A percentile compares a stretch with the other conserved stretches of the same genome.
Conservation (phyloP, 2,888 invertebrate genomes). For the Drosophila putrida region DNA sequence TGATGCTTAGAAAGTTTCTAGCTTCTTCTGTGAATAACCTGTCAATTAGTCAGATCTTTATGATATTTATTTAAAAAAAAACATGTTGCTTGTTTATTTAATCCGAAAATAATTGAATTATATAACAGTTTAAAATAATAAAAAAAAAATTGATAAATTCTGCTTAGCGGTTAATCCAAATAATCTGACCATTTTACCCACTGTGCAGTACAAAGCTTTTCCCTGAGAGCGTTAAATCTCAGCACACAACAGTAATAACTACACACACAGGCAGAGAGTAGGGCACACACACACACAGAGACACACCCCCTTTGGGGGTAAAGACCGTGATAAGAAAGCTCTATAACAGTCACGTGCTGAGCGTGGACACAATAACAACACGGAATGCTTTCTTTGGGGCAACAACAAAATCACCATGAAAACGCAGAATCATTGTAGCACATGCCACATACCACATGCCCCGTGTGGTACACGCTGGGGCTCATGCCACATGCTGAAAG, state of each 20-base stretch:
- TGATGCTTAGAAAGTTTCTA: no score
- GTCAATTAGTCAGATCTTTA: no score
- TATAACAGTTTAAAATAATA: no score
- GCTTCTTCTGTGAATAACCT: no score
- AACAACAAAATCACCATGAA: constrained; percentile 56
- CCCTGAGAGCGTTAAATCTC: constrained; percentile 29
- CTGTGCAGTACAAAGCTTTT: constrained; percentile 34
- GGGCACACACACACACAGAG: not conserved
- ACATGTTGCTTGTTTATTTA: no score
- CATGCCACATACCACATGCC: constrained; percentile 40
- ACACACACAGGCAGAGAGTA: not conserved
- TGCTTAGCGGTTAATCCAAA: no score
- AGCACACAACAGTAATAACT: constrained; percentile 6
- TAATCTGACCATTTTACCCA: not conserved
- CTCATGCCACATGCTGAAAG: constrained; percentile 57
- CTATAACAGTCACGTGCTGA: constrained; percentile 73
- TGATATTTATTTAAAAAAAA: no score
- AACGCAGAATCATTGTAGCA: constrained; percentile 79
- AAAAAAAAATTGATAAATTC: no score
- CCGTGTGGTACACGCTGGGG: not conserved
- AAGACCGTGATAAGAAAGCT: constrained; percentile 69
- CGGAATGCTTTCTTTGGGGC: constrained; percentile 50
- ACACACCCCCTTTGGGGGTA: not conserved
- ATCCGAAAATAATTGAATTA: no score
- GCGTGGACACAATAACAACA: constrained; percentile 63